Base-by-base conservation (phyloP, 2,113 vertebrate genomes). In the Sclerurus mexicanus region DNA sequence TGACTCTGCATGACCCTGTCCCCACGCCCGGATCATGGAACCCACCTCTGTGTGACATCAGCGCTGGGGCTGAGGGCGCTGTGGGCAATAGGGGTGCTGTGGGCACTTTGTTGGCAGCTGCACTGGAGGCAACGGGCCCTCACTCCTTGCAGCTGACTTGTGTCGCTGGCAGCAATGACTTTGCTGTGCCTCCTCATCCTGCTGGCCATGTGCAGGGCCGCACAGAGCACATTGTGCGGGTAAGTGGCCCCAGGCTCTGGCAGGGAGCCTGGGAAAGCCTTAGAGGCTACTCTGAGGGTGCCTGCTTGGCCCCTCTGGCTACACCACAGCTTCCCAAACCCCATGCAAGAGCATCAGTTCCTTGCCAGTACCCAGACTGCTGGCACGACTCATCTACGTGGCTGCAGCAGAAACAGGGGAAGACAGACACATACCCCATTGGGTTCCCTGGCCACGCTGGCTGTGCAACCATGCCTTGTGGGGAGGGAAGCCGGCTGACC, bases 351-450 rank as follows among this genome's bases (percentile, higher is more conserved):
- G n/a, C 19, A 21, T 47, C 59, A 35, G 8, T 52, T 66, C 37
- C 49, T 40, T 7, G 24, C 21, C 46, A 35, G 30, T 0, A 0
- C 30, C 14, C 14, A 2, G 52, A 31, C 21, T 53, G 44, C 59
- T 40, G 52, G 30, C 39, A 16, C 28, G 21, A 46, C 11, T 78
- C 33, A 19, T n/a, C 44, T 30, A 3, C 2, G 0, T 20, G 35
- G 19, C 37, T 78, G 25, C 30, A 66, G 46, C 39, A 67, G 81
- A 35, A 59, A 40, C 0, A 10, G 69, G 1, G 52, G 39, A n/a
- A 22, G 9, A n/a, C 9, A 12, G 12, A n/a, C 3, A 4, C 28
- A 12, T 0, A 0, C 4, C 7, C 23, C 66, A 46, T 5, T 11
- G 33, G 23, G 14, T 16, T 58, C 23, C 17, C 33, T 46, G 50